Evolutionary conservation across 2,113 vertebrate species (phyloP), one percentile per base, ranked within the genome.

Genomic region (Onychostruthus taczanowskii): DNA sequence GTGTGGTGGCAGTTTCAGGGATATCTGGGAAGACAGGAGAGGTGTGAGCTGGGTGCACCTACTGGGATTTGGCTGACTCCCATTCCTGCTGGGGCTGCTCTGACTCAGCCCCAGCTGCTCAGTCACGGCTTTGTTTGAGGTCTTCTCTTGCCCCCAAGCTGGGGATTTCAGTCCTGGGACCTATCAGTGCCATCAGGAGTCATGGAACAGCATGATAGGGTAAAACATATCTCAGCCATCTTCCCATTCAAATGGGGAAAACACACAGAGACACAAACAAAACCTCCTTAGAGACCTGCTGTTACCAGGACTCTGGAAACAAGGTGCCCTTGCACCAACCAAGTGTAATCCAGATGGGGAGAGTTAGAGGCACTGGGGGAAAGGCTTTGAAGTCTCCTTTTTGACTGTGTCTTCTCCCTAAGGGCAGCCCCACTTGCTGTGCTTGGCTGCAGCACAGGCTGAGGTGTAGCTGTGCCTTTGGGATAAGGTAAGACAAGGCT

Each of bases 191-290:
- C 55, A 77, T 56, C 84, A 87, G 58, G 35, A 95, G 58, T 49
- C 26, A 15, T 33, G 31, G 55, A 1, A 26, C 5, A 9, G 15
- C 0, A 0, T 16, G 28, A 28, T 4, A 58, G 43, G n/a, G 50
- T 67, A n/a, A 92, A 74, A 50, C 5, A 2, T 10, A 78, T 75
- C 64, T 86, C 5, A 7, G 21, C 43, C 35, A 44, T 75, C 91
- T 89, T 84, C 77, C 35, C 39, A 39, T 46, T 37, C 28, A 37
- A 47, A 46, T 11, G 28, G 11, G 46, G 67, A 69, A 85, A 93
- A 56, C 33, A 28, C 72, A 16, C 2, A 24, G 70, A 59, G 56
- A 11, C 33, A 52, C 21, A 74, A 73, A 18, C 11, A 21, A 84
- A 18, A 37, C 44, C 44, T 16, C 20, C 16, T 10, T 1, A 50